These are phyloP conservation scores for Ormyrus nitidulus DNA, from an alignment of 2,888 invertebrate species.

Conservation along the genomic window DNA sequence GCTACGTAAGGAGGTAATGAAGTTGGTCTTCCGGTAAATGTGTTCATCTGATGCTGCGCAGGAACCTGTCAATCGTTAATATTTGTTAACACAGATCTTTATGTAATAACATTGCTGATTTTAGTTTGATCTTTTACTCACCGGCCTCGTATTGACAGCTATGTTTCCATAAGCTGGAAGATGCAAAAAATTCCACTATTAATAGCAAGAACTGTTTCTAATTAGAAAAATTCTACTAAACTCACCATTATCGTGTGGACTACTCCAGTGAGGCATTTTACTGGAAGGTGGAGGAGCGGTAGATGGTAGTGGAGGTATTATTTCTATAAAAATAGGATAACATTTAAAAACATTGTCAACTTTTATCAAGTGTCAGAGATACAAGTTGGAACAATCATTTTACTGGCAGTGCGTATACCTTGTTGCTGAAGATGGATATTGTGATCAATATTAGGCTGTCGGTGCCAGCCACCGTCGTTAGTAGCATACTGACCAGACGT, in stretches of 20 bases:
- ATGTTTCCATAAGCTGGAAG: constrained; percentile 75
- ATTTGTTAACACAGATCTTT: no score
- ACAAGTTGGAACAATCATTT: constrained; percentile 53
- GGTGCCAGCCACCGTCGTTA: constrained; percentile 69
- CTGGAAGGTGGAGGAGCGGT: constrained; percentile 77
- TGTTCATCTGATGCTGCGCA: constrained; percentile 66
- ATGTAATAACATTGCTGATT: not conserved
- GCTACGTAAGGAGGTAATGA: constrained; percentile 76
- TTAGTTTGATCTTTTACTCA: constrained; percentile 52
- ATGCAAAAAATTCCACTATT: constrained; percentile 53
- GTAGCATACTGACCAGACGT: constrained; percentile 69
- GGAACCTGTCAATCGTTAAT: constrained; percentile 56
- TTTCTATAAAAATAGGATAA: constrained; percentile 73
- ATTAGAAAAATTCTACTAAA: constrained; percentile 53
- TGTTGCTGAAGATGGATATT: constrained; percentile 63
- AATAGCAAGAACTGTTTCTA: not conserved
- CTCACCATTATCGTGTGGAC: constrained; percentile 72
- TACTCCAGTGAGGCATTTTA: constrained; percentile 70
- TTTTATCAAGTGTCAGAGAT: constrained; percentile 13
- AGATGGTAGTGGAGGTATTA: constrained; percentile 79
- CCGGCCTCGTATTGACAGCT: constrained; percentile 70
- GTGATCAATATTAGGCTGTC: constrained; percentile 68
- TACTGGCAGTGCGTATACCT: constrained; percentile 64
- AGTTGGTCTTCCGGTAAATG: constrained; percentile 71
- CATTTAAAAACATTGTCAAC: constrained; percentile 3